Base-by-base conservation (phyloP, 2,888 invertebrate species). In the Mythimna ferrago region DNA sequence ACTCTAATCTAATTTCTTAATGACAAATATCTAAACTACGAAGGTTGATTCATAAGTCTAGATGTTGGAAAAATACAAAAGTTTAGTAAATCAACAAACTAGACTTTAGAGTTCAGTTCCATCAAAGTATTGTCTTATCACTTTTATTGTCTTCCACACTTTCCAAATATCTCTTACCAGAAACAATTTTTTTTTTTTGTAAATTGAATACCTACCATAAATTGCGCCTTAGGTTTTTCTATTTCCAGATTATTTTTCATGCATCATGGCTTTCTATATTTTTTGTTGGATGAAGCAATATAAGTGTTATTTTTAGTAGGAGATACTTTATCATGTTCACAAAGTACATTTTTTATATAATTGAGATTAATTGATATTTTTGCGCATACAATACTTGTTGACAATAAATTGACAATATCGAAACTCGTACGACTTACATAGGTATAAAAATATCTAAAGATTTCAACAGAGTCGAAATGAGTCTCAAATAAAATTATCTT, bases 1-100 rank as follows among this genome's bases (percentile, higher is more conserved):
- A 91, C 87, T 83, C 10, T 75, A 81, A 85, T 76, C 78, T 73
- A 71, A 72, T 64, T 65, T 73, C 85, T 88, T 88, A 89, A 77
- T 82, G 81, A 78, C 81, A 83, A 87, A 81, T 82, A 71, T 80
- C 88, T 92, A 92, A 87, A 82, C 91, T 91, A 92, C 83, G 67
- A 87, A 89, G 84, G 74, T 82, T 78, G 71, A 75, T 85, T 87
- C 82, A 83, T 89, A 89, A 88, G 88, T 88, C 89, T 90, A 92
- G 81, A 85, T 87, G 80, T 90, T 90, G 91, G 87, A 92, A 92
- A 92, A 92, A 92, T 92, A 92, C 91, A 92, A 90, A 91, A 83
- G 51, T 70, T 65, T n/a, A 56, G 67, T 67, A 73, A 80, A 76
- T 69, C 69, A 78, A 77, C 54, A 58, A 44, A 48, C 57, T 71